These are phyloP conservation scores for Gorsachius magnificus DNA, from an alignment of 2,797 vertebrate genomes.

Conservation along the genomic window DNA sequence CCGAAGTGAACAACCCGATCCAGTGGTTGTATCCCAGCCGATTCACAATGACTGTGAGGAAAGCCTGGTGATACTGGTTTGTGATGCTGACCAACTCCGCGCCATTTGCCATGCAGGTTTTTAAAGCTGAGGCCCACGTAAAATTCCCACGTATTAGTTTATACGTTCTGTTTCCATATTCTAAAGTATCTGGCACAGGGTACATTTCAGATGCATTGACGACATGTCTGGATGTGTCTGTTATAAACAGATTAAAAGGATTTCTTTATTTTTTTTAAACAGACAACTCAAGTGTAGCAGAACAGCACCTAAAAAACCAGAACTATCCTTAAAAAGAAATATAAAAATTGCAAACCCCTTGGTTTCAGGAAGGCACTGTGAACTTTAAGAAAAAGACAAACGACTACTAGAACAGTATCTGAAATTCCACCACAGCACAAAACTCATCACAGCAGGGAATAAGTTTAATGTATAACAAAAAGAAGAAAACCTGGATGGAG, in stretches of 20 bases:
- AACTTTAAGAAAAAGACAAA: not conserved
- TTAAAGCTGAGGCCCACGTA: constrained; percentile 89
- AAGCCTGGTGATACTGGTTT: constrained; percentile 91
- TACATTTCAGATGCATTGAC: constrained; percentile 64
- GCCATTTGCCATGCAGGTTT: constrained; percentile 79
- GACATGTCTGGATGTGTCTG: constrained; percentile 64
- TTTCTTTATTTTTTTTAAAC: not conserved
- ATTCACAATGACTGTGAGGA: constrained; percentile 90
- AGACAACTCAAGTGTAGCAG: not conserved
- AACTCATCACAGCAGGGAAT: not conserved
- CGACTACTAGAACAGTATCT: not conserved
- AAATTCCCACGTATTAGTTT: constrained; percentile 87
- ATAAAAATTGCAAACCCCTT: not conserved
- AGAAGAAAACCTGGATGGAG: not conserved
- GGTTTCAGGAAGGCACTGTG: not conserved
- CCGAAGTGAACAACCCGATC: constrained; percentile 89
- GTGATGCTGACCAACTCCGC: constrained; percentile 88
- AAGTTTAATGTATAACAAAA: not conserved
- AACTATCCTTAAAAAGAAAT: not conserved
- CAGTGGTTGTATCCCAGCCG: constrained; percentile 84
- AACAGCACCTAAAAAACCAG: not conserved
- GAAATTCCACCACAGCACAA: not conserved
- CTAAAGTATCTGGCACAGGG: constrained; percentile 80
- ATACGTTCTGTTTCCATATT: constrained; percentile 88
- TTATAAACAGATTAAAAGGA: constrained; percentile 20